Evolutionary conservation across 2,113 vertebrate genomes (phyloP), one percentile per base, ranked within the genome.

Genomic region (Pundamilia nyererei): DNA sequence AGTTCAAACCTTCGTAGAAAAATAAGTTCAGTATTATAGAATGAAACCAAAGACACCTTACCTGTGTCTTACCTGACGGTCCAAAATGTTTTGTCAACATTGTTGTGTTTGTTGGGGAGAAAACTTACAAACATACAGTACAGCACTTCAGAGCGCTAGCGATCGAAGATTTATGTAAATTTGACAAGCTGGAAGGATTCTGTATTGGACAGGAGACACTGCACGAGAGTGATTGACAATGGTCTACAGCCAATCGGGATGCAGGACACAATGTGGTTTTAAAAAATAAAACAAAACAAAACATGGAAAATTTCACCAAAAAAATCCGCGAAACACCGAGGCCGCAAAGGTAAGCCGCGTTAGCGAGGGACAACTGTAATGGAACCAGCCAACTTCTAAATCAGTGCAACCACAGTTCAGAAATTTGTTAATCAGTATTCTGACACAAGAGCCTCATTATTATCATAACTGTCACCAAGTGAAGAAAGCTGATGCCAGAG

Each of bases 301-400:
- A 31, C 14, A 31, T 31, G 26, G 56, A 31, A 58, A 58, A 17
- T 58, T 58, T 29, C 26, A 17, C 26, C 56, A 4, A 58, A 58
- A 17, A 31, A 58, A 17, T 58, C 26, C 0, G 8, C 0, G 0
- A 60, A 60, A 60, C 56, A 31, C 0, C 1, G 3, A 58, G 26
- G 8, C 8, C 2, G 3, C 26, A 60, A 60, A 60, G 14, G 26
- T 58, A 31, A 6, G 31, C 56, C 8, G 1, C 1, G 2, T 60
- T 60, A 60, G 26, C 3, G 3, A 31, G 56, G 14, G 56, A 60
- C 14, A 31, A 6, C 56, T 31, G 56, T 31, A 31, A 60, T 60
- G 26, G 56, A 60, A 60, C 1, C 56, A 17, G 2, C 14, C 26
- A 2, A 60, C 26, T 10, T 60, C 56, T 60, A 31, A 31, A 31